Evolutionary conservation across 2,888 invertebrate genomes (phyloP), one percentile per base, ranked within the genome.

Genomic region (Stomorhina lunata): DNA sequence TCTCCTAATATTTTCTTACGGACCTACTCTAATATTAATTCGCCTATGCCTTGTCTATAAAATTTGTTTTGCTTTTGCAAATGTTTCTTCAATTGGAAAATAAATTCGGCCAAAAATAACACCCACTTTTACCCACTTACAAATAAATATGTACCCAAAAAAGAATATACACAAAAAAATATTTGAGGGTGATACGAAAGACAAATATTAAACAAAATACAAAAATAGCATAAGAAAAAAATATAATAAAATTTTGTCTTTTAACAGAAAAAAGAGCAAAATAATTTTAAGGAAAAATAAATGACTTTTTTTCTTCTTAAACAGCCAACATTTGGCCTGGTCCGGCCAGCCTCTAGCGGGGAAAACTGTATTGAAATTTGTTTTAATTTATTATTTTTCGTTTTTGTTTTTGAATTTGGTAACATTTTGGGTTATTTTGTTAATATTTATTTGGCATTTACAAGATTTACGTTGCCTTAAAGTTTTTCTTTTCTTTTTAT

Each of bases 361-460:
- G 22, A 48, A 4, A 25, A 25, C 25, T 12, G 5, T 48, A 32
- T 55, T 20, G 17, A 32, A 27, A 15, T 53, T 22, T 27, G n/a
- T 53, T 4, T 55, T 32, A 4, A 17, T 17, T 17, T 55, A 17
- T 29, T 48, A 4, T 2, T 48, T 10, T 22, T 22, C 22, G 10
- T 10, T 25, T 17, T 50, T n/a, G 17, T 50, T 55, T 55, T 55
- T 55, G 4, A 55, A 6, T 12, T n/a, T 59, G 57, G 57, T 34
- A 59, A 59, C 37, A 59, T 37, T 22, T 59, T n/a, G 57, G 15
- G 12, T 37, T 32, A 34, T 59, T 17, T 59, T 34, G 22, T 59
- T 59, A 59, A 59, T 59, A 59, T 59, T 27, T 55, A 55, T 55
- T 55, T 55, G 55, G 15, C 9, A 55, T 55, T 55, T 55, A 55